Percentiles rank a stretch among this genome's conserved stretches.
Evolutionary conservation across 2,113 vertebrate species (phyloP).

Genomic region (Prolemur simus): DNA sequence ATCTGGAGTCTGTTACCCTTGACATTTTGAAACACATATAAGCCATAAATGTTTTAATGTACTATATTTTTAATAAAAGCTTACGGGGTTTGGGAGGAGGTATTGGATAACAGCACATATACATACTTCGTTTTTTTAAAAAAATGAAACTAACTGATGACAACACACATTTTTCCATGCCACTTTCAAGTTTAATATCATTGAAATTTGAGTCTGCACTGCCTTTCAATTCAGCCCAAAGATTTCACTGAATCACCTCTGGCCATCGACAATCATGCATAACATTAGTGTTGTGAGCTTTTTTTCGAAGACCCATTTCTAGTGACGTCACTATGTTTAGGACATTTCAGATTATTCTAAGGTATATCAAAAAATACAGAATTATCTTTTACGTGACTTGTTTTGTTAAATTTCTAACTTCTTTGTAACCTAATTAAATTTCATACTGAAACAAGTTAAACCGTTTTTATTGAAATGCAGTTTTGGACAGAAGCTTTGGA

Average conservation of each 20-base stretch:
- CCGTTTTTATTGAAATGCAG: not conserved
- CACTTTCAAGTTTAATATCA: not conserved
- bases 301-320: not conserved
- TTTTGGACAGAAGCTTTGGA: not conserved
- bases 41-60: not conserved
- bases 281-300: rapidly evolving
- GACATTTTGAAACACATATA: not conserved
- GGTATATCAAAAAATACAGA: not conserved
- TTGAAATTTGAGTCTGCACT: not conserved
- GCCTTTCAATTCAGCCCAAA: not conserved
- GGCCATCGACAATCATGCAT: not conserved
- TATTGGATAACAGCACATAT: not conserved
- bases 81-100: not conserved
- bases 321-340: not conserved
- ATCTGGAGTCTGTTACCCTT: not conserved
- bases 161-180: not conserved
- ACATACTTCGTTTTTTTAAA: not conserved
- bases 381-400: not conserved
- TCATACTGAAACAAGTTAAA: not conserved
- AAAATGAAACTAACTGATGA: not conserved
- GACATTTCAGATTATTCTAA: not conserved
- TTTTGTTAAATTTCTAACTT: conserved; percentile 19
- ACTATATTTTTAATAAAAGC: not conserved
- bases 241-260: not conserved
- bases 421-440: not conserved